These are phyloP conservation scores for Troilus luridus DNA, from an alignment of 2,888 invertebrate genomes.

Conservation along the genomic window DNA sequence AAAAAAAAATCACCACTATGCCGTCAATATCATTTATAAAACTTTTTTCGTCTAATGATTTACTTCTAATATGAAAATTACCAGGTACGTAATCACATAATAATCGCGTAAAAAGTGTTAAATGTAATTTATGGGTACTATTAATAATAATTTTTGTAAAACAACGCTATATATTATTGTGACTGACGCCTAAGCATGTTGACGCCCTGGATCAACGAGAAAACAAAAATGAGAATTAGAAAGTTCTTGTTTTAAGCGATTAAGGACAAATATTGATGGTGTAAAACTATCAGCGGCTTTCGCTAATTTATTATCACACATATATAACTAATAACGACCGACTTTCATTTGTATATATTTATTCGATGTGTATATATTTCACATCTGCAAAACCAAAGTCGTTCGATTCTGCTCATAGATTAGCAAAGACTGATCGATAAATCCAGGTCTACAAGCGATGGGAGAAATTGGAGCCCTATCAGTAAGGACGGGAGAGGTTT, in stretches of 20 bases:
- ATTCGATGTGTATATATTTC: neutral
- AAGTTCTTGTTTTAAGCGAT: neutral
- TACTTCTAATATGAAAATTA: too few relatives aligned
- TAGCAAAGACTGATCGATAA: neutral
- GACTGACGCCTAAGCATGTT: neutral
- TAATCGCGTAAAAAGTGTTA: too few relatives aligned
- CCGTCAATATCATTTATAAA: too few relatives aligned
- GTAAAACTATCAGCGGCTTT: neutral
- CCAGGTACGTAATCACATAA: too few relatives aligned
- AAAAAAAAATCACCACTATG: too few relatives aligned
- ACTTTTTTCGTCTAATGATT: too few relatives aligned
- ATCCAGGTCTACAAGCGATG: neutral
- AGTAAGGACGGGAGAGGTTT: neutral
- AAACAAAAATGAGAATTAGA: neutral
- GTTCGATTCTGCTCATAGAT: neutral
- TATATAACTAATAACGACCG: neutral
- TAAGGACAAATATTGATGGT: neutral
- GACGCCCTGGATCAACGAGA: neutral
- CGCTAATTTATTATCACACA: neutral
- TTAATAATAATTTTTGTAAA: too few relatives aligned
- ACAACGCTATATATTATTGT: neutral
- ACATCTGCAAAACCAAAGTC: neutral
- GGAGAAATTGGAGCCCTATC: neutral
- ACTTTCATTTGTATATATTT: neutral
- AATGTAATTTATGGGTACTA: too few relatives aligned